These are phyloP conservation scores for Oedothorax gibbosus DNA, from an alignment of 1,140 invertebrate genomes.

Conservation along the genomic window DNA sequence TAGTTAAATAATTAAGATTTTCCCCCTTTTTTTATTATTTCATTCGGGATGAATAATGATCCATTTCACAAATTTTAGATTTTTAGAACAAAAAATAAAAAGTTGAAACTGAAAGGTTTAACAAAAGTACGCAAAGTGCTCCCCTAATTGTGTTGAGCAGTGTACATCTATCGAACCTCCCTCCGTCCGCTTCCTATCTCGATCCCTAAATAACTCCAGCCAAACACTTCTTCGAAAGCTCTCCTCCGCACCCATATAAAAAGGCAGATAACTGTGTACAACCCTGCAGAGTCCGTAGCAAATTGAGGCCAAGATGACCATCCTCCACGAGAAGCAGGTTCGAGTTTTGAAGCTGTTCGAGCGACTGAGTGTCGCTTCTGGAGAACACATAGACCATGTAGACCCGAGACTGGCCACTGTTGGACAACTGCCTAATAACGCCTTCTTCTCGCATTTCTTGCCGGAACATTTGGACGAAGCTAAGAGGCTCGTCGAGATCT, in stretches of 20 bases:
- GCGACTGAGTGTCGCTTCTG: constrained; percentile 36
- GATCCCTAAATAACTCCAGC: no score
- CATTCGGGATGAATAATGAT: no score
- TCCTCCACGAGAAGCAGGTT: constrained; percentile 55
- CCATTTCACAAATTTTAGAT: no score
- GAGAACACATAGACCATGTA: constrained; percentile 41
- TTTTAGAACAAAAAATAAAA: no score
- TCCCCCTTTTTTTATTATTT: no score
- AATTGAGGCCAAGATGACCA: constrained; percentile 35
- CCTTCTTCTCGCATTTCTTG: constrained; percentile 66
- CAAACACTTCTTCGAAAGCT: no score
- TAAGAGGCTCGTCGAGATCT: constrained; percentile 38
- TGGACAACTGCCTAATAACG: constrained; percentile 21
- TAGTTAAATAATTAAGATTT: no score
- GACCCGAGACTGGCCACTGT: constrained; percentile 22
- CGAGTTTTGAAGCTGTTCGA: constrained; percentile 54
- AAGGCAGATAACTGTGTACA: constrained; percentile 34
- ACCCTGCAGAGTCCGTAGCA: constrained; percentile 18
- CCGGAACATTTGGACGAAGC: constrained; percentile 65
- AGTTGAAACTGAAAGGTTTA: no score
- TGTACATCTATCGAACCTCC: no score
- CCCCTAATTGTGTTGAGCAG: no score
- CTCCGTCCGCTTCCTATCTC: neutral
- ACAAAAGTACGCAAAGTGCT: no score
- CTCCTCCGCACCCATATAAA: no score